Evolutionary conservation across 2,797 vertebrate genomes (phyloP), one percentile per base, ranked within the genome.

Genomic region (Borostomias antarcticus): DNA sequence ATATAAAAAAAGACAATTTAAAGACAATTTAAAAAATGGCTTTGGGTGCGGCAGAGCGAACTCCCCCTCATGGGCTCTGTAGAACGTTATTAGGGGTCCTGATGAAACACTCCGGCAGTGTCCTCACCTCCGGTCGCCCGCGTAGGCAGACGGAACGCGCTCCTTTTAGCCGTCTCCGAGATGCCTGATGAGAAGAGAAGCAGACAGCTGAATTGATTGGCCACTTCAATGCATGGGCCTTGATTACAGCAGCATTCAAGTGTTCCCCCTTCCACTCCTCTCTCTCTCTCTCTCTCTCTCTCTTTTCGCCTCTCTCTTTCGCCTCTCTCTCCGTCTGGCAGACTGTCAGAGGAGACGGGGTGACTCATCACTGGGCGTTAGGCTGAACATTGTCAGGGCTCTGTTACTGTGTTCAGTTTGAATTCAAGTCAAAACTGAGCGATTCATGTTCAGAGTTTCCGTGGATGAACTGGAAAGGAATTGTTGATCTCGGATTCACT

Each of bases 211-310:
- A 35, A 67, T 59, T 40, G 65, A 67, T 67, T 59, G 56, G 30
- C 47, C 25, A 26, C 45, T 59, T 66, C 40, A 66, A 9, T 35
- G 37, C 13, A 8, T 40, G n/a, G 43, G 30, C 83, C 82, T 82
- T 89, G 88, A 88, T 88, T 89, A 82, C 83, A 85, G 77, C 80
- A 54, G 69, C 82, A 78, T 80, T 88, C 75, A 58, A 86, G 79
- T 77, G 68, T 67, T 1, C 37, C 71, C 64, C 58, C 43, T 62
- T 66, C 65, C 53, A 67, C 35, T 25, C 68, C 25, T 5, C 30
- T 25, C 28, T 33, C 28, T 13, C 15, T 2, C 37, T 61, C 26
- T 17, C 29, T 32, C 26, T 17, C 2, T 7, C 26, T 57, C 28
- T 30, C 53, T 5, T 5, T n/a, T 23, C 1, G 4, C 17, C 4